These are phyloP conservation scores for Acrocera orbiculus DNA, from an alignment of 2,888 invertebrate genomes.

Conservation along the genomic window DNA sequence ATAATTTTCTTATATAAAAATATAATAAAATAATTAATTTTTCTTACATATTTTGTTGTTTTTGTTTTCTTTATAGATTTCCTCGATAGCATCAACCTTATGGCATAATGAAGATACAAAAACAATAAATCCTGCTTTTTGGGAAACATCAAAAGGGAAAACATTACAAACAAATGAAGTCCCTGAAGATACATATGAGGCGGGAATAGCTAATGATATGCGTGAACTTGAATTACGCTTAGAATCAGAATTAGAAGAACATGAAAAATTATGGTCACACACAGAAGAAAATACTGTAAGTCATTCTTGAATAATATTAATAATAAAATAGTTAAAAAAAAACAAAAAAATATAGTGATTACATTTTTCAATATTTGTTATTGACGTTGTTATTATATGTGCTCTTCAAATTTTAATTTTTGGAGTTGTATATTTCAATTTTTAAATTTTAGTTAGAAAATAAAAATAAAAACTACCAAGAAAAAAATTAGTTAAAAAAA, in stretches of 20 bases:
- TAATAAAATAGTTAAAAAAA: not conserved
- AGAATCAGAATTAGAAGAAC: constrained; percentile 47
- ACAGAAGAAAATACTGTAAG: constrained; percentile 19
- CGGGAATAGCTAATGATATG: constrained; percentile 49
- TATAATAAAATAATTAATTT: constrained; percentile 34
- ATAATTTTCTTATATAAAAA: not conserved
- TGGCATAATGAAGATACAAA: constrained; percentile 16
- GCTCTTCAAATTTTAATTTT: too few relatives aligned
- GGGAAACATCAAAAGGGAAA: constrained; percentile 11
- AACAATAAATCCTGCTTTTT: constrained; percentile 16
- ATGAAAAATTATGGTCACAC: constrained; percentile 38
- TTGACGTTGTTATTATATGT: too few relatives aligned
- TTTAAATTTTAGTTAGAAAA: too few relatives aligned
- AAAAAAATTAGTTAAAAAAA: too few relatives aligned
- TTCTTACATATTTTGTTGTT: constrained; percentile 2
- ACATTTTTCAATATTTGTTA: too few relatives aligned
- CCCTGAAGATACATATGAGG: constrained; percentile 34
- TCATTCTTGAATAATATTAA: constrained; percentile 4
- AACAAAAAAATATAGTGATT: not conserved
- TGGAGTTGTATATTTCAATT: too few relatives aligned
- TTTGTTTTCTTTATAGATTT: constrained; percentile 12
- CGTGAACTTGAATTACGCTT: constrained; percentile 43
- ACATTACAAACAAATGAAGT: constrained; percentile 11
- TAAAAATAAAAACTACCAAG: too few relatives aligned
- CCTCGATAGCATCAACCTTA: constrained; percentile 15